A percentile compares a stretch with the other conserved stretches of the same genome.
Conservation (phyloP, 1,140 invertebrate genomes). For the Halesus radiatus region DNA sequence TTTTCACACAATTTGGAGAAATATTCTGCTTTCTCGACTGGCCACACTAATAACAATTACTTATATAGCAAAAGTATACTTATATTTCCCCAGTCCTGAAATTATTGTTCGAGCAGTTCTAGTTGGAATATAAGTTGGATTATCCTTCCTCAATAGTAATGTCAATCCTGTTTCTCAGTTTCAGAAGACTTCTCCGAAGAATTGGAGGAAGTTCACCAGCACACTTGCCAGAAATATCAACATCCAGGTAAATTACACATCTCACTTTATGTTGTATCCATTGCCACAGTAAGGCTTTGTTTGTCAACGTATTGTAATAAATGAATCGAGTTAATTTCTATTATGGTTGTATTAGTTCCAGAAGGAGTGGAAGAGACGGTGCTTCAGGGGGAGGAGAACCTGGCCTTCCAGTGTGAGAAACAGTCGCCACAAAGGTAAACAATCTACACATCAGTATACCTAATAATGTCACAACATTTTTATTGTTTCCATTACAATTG, state of each 20-base stretch:
- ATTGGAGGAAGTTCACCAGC: slow-evolving; percentile 50
- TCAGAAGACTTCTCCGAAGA: slow-evolving; percentile 51
- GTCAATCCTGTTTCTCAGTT: slow-evolving; percentile 11
- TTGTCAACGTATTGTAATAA: neutral
- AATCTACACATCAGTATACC: neutral
- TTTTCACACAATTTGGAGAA: no score
- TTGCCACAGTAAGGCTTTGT: neutral
- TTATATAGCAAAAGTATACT: no score
- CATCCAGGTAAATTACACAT: slow-evolving; percentile 41
- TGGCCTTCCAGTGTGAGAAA: slow-evolving; percentile 76
- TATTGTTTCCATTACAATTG: no score
- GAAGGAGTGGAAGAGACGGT: slow-evolving; percentile 55
- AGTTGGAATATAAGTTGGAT: no score
- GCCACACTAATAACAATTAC: no score
- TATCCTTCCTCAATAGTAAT: no score
- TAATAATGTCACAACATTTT: neutral
- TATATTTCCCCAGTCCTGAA: no score
- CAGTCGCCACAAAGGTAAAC: slow-evolving; percentile 67
- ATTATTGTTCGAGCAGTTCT: no score
- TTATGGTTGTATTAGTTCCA: neutral
- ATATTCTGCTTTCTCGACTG: no score
- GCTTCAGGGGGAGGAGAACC: slow-evolving; percentile 76
- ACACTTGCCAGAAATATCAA: slow-evolving; percentile 55
- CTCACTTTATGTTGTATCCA: neutral
- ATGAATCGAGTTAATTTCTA: no score